These are phyloP conservation scores for Camponotus pennsylvanicus DNA, from an alignment of 1,140 invertebrate species.

Conservation along the genomic window DNA sequence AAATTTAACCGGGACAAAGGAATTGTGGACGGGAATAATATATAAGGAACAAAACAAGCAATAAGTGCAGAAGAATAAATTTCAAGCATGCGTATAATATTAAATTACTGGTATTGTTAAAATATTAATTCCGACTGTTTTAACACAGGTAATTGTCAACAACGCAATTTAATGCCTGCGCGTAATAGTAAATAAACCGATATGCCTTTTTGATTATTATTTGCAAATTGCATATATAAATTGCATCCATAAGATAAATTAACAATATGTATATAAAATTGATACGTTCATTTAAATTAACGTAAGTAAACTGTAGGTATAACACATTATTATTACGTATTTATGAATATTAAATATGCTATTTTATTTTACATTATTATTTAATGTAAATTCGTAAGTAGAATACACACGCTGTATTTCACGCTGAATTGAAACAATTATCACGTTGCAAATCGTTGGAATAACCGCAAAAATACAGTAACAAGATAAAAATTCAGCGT, in stretches of 20 bases:
- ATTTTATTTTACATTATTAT: background rate
- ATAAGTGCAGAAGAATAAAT: constrained; percentile 17
- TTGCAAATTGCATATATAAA: constrained; percentile 7
- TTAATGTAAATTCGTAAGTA: background rate
- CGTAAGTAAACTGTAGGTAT: background rate
- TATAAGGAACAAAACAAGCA: background rate
- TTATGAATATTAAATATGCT: background rate
- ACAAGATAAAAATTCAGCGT: background rate
- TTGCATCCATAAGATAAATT: constrained; percentile 26
- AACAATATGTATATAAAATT: background rate
- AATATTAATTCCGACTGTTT: constrained; percentile 34
- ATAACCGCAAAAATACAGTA: background rate
- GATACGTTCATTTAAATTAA: background rate
- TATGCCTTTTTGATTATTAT: background rate
- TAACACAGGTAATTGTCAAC: constrained; percentile 16
- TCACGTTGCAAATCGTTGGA: background rate
- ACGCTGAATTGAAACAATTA: constrained; percentile 1
- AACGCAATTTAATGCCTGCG: background rate
- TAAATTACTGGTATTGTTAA: background rate
- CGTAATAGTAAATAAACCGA: constrained; percentile 22
- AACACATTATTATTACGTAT: background rate
- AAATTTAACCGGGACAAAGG: constrained; percentile 45
- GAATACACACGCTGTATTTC: background rate
- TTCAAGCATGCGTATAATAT: background rate
- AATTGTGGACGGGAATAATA: constrained; percentile 20